These are phyloP conservation scores for Zhuqinia jingwanae DNA, from an alignment of 2,888 invertebrate genomes.

Conservation along the genomic window DNA sequence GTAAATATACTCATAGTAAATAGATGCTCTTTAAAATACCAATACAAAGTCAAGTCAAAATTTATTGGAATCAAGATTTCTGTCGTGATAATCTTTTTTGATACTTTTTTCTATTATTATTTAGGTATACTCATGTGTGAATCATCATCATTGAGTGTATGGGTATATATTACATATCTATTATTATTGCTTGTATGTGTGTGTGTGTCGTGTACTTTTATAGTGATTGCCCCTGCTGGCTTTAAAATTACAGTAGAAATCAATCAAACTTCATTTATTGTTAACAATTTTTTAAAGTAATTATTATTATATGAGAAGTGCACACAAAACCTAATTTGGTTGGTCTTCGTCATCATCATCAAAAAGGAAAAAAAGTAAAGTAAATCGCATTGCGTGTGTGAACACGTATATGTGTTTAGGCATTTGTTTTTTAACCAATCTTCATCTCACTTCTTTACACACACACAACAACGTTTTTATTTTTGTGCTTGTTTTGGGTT, in stretches of 20 bases:
- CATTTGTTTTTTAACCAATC: too few relatives aligned
- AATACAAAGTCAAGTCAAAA: constrained; percentile 29
- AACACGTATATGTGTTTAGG: too few relatives aligned
- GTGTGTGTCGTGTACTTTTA: constrained; percentile 57
- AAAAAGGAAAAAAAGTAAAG: not conserved
- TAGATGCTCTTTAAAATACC: not conserved
- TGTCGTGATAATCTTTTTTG: constrained; percentile 51
- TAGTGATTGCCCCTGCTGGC: constrained; percentile 58
- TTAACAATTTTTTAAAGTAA: constrained; percentile 3
- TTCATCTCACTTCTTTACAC: not conserved
- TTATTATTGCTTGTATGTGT: too few relatives aligned
- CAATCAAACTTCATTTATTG: constrained; percentile 53
- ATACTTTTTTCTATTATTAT: too few relatives aligned
- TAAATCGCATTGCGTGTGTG: too few relatives aligned
- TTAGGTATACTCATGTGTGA: too few relatives aligned
- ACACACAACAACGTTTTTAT: not conserved
- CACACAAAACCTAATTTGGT: constrained; percentile 52
- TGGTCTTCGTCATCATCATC: constrained; percentile 7
- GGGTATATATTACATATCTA: too few relatives aligned
- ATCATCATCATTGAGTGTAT: too few relatives aligned
- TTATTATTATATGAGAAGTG: constrained; percentile 27
- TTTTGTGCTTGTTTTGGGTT: not conserved
- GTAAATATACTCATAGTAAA: not conserved
- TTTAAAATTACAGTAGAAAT: constrained; percentile 60
- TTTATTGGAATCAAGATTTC: constrained; percentile 64